Evolutionary conservation across 2,113 vertebrate species (phyloP).

Genomic region (Chamaetylas fuelleborni): DNA sequence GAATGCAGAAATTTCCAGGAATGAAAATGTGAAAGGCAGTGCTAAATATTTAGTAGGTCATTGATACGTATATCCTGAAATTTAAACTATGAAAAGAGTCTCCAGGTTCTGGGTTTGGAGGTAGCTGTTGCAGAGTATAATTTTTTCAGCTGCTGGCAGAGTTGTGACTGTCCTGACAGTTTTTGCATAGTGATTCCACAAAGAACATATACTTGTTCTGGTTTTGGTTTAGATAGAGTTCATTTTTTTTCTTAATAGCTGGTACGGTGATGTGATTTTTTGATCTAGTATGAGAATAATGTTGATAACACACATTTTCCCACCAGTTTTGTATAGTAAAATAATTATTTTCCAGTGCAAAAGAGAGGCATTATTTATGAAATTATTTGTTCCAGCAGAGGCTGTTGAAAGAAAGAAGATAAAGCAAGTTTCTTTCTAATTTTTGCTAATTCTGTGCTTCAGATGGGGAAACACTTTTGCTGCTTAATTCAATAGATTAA

Average conservation of each 20-base stretch:
- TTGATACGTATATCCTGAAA: background rate
- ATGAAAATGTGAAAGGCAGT: background rate
- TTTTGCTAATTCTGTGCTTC: background rate
- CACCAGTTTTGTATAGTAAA: background rate
- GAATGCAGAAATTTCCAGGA: background rate
- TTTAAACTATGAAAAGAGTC: background rate
- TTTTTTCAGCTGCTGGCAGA: background rate
- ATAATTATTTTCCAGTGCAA: background rate
- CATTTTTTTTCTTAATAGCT: background rate
- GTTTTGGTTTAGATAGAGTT: background rate
- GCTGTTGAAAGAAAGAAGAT: background rate
- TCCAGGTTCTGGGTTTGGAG: background rate
- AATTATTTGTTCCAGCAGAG: background rate
- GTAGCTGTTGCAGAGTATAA: background rate
- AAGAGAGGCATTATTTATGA: background rate
- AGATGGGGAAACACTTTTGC: background rate
- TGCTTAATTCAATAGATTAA: background rate
- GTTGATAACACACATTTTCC: background rate
- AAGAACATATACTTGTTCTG: background rate
- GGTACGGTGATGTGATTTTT: background rate
- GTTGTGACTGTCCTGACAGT: background rate
- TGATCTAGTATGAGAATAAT: background rate
- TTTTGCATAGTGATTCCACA: background rate
- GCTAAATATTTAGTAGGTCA: background rate
- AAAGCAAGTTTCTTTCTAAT: background rate